Percentiles rank a stretch among this genome's conserved stretches.
These are phyloP conservation scores for Mus minutoides DNA, from an alignment of 2,797 vertebrate species.

Conservation along the genomic window DNA sequence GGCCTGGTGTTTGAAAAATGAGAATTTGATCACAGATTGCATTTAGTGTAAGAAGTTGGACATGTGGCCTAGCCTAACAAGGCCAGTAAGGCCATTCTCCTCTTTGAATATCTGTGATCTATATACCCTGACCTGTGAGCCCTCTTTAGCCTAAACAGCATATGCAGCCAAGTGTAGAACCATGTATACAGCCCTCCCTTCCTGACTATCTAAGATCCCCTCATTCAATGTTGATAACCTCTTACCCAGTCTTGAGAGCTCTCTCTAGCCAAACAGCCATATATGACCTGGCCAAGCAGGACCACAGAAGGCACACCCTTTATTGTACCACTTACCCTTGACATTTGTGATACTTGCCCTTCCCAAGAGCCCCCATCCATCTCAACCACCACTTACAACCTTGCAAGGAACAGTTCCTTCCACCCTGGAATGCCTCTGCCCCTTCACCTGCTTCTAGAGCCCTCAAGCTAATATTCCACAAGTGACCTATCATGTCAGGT, in stretches of 20 bases:
- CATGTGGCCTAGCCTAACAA: not conserved
- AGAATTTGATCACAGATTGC: not conserved
- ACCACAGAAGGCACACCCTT: not conserved
- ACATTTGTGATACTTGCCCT: not conserved
- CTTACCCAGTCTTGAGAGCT: not conserved
- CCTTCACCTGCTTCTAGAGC: not conserved
- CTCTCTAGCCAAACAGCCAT: not conserved
- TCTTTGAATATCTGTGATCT: not conserved
- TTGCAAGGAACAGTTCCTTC: not conserved
- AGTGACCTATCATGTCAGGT: not conserved
- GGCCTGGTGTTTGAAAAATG: not conserved
- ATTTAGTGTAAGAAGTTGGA: not conserved
- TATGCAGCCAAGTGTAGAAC: not conserved
- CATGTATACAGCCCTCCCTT: not conserved
- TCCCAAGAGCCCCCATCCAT: not conserved
- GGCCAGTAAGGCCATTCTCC: not conserved
- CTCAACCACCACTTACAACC: not conserved
- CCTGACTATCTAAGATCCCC: not conserved
- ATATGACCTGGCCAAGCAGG: not conserved
- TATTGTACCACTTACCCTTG: not conserved
- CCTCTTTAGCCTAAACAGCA: not conserved
- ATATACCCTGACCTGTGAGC: not conserved
- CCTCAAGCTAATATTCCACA: not conserved
- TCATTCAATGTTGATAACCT: not conserved
- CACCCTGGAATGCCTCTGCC: not conserved